Conservation (phyloP, 2,888 invertebrate species). For the Sialis lutaria region DNA sequence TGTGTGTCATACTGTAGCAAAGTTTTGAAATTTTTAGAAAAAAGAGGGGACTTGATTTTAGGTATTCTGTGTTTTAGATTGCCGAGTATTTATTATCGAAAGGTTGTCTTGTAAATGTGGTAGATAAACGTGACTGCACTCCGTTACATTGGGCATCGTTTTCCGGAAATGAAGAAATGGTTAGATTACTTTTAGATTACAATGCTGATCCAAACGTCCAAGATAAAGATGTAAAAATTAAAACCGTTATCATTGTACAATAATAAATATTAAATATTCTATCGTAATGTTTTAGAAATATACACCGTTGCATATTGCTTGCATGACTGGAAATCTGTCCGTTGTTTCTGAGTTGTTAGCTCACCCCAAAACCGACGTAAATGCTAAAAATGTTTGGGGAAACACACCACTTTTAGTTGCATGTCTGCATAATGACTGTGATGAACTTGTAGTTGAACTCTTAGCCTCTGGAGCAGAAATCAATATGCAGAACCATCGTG, state of each 20-base stretch:
- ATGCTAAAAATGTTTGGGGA: not conserved
- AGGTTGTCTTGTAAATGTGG: slow-evolving; percentile 38
- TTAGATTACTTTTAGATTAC: slow-evolving; percentile 24
- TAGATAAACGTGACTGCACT: slow-evolving; percentile 40
- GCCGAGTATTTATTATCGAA: slow-evolving; percentile 31
- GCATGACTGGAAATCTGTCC: slow-evolving; percentile 27
- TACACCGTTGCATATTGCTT: slow-evolving; percentile 43
- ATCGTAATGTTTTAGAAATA: slow-evolving; percentile 20
- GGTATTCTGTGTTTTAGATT: slow-evolving; percentile 17
- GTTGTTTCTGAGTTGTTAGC: slow-evolving; percentile 24
- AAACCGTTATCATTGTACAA: not conserved
- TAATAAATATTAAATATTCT: not conserved
- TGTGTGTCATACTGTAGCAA: too few relatives aligned
- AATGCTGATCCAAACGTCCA: slow-evolving; percentile 30
- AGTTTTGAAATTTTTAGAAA: too few relatives aligned
- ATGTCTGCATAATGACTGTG: not conserved
- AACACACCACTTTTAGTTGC: not conserved
- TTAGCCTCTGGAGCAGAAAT: slow-evolving; percentile 35
- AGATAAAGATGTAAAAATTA: slow-evolving; percentile 21
- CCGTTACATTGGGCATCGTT: slow-evolving; percentile 44
- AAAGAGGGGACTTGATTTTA: too few relatives aligned
- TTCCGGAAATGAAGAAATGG: slow-evolving; percentile 32
- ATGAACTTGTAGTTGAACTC: slow-evolving; percentile 18
- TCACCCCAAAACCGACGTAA: slow-evolving; percentile 21
- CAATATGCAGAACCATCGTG: slow-evolving; percentile 35